Percentiles rank a stretch among this genome's conserved stretches.
Evolutionary conservation across 1,140 invertebrate species (phyloP).

Genomic region (Stegodyphus mimosarum): DNA sequence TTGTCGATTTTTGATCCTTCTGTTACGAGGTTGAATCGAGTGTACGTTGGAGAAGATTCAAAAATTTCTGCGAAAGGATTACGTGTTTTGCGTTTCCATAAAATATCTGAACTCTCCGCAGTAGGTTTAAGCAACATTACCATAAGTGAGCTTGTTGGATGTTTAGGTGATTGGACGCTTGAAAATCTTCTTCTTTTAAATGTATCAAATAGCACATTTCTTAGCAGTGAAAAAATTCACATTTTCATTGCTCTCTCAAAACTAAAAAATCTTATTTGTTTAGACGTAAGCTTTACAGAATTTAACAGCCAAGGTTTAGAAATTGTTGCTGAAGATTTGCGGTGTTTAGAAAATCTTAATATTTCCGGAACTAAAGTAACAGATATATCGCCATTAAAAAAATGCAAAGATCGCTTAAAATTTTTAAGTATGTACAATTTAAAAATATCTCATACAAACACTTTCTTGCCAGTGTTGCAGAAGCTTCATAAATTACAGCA

Average conservation of each 20-base stretch:
- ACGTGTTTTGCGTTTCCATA: conserved; percentile 76
- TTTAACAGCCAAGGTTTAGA: conserved; percentile 78
- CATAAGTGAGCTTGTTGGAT: conserved; percentile 77
- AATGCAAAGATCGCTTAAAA: conserved; percentile 75
- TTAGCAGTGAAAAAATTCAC: conserved; percentile 71
- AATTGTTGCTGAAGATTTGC: conserved; percentile 78
- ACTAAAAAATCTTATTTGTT: conserved; percentile 72
- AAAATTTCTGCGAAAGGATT: conserved; percentile 75
- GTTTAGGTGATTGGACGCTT: conserved; percentile 80
- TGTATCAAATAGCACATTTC: conserved; percentile 77
- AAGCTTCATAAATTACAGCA: conserved; percentile 74
- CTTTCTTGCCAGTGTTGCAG: conserved; percentile 72
- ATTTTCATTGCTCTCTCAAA: conserved; percentile 70
- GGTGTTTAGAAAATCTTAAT: conserved; percentile 76
- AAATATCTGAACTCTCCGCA: conserved; percentile 74
- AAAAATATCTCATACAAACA: conserved; percentile 69
- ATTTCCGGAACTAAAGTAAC: conserved; percentile 78
- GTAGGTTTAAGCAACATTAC: conserved; percentile 72
- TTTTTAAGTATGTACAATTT: conserved; percentile 77
- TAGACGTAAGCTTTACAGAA: conserved; percentile 81
- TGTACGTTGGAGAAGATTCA: conserved; percentile 69
- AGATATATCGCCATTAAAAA: conserved; percentile 76
- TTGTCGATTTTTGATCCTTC: conserved; percentile 76
- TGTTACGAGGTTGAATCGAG: conserved; percentile 74
- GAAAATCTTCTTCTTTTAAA: conserved; percentile 73